phyloP scores from a whole-genome alignment of 2,113 vertebrate genomes.

The Malurus alboscapulatus region DNA sequence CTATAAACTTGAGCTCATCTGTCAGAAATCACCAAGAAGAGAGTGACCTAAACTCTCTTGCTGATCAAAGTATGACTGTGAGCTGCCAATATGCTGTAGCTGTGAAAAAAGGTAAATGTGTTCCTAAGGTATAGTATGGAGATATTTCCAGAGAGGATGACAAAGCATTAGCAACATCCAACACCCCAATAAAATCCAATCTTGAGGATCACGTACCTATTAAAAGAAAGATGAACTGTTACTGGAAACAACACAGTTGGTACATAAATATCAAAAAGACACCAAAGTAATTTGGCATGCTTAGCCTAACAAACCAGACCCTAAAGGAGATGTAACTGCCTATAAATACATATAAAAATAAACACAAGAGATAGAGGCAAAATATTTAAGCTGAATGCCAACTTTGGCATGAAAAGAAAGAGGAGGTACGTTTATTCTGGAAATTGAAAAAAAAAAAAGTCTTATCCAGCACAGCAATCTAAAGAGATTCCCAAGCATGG shows the following conservation, averaged over 20 bases:
- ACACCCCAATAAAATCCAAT: not conserved
- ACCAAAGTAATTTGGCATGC: not conserved
- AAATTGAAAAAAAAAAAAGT: not conserved
- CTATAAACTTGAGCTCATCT: conserved; percentile 47
- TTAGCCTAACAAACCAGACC: not conserved
- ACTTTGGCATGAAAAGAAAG: not conserved
- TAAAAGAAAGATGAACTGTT: not conserved
- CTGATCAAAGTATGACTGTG: conserved; percentile 5
- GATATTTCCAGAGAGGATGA: not conserved
- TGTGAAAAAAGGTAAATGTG: not conserved
- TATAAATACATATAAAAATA: not conserved
- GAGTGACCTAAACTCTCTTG: conserved; percentile 47
- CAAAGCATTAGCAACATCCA: not conserved
- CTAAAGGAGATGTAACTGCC: not conserved
- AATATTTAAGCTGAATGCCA: conserved; percentile 1
- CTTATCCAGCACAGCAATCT: not conserved
- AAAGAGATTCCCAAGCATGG: not conserved
- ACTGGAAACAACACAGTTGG: not conserved
- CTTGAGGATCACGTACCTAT: not conserved
- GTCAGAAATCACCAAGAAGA: conserved; percentile 47
- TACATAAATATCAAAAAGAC: conserved; percentile 4
- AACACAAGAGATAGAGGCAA: not conserved
- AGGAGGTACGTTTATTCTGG: not conserved
- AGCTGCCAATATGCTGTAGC: not conserved
- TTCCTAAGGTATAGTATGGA: not conserved